A percentile compares a stretch with the other conserved stretches of the same genome.
phyloP scores from a whole-genome alignment of 2,113 vertebrate genomes.

The Machaerirhynchus nigripectus region DNA sequence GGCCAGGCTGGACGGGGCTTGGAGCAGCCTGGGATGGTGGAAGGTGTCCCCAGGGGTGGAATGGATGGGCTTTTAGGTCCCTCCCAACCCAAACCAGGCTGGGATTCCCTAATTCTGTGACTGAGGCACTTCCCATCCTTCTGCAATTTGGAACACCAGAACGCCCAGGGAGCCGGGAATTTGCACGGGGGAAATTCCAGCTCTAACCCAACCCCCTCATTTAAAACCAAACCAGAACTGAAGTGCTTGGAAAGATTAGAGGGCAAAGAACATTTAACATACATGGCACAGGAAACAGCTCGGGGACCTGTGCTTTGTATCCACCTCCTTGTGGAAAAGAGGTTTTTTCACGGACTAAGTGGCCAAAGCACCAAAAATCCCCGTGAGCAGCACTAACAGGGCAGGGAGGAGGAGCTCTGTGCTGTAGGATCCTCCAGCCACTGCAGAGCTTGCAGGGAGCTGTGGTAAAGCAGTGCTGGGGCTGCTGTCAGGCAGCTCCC shows the following conservation, averaged over 20 bases:
- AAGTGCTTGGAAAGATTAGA: background rate
- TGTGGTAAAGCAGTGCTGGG: background rate
- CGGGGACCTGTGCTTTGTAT: background rate
- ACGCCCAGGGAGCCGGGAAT: background rate
- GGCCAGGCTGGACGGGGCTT: background rate
- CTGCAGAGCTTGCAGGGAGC: rapidly evolving
- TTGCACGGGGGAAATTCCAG: background rate
- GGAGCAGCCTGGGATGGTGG: background rate
- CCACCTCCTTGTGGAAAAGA: background rate
- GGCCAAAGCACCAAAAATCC: background rate
- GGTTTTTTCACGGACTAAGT: background rate
- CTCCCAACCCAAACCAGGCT: background rate
- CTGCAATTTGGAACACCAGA: background rate
- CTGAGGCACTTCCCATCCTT: background rate
- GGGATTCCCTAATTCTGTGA: background rate
- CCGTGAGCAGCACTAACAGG: background rate
- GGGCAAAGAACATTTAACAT: background rate
- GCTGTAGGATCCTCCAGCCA: background rate
- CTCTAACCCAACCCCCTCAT: background rate
- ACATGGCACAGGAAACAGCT: background rate
- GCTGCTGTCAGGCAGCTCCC: background rate
- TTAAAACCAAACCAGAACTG: background rate
- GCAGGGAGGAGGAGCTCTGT: background rate
- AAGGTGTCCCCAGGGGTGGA: background rate
- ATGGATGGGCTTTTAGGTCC: background rate